Base-by-base conservation (phyloP, 1,140 invertebrate genomes). In the Monochamus saltuarius region DNA sequence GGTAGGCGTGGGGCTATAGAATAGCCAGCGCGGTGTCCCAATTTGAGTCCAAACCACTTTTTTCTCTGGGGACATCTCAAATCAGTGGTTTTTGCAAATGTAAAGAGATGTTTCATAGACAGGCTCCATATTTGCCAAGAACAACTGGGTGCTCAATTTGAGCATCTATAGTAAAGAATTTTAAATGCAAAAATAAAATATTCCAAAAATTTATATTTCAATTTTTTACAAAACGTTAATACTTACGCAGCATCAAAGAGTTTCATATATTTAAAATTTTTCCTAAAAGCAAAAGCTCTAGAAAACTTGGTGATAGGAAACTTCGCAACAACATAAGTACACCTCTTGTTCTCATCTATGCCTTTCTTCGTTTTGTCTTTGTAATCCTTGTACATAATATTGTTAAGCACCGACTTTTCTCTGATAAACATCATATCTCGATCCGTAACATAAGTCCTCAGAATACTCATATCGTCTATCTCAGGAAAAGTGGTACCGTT, bases 171-270 rank as follows among this genome's bases (percentile, higher is more conserved):
- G n/a, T n/a, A n/a, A n/a, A n/a, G n/a, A n/a, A n/a, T n/a, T n/a
- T n/a, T n/a, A n/a, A n/a, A n/a, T n/a, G n/a, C n/a, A n/a, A n/a
- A n/a, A n/a, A n/a, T n/a, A n/a, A n/a, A n/a, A n/a, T n/a, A n/a
- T n/a, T n/a, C n/a, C n/a, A n/a, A n/a, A n/a, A n/a, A n/a, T n/a
- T n/a, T n/a, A n/a, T n/a, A n/a, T n/a, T n/a, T n/a, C n/a, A n/a
- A n/a, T n/a, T n/a, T 7, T 14, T 43, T 34, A 22, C 17, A n/a
- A 54, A 17, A n/a, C 11, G n/a, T n/a, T n/a, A 11, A 42, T 50
- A 83, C 85, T 84, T 79, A 90, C 89, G 86, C 78, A 17, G 80
- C 80, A 76, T 90, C 83, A 62, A 91, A 87, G 0, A 85, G 67
- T 0, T 68, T 61, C 40, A 78, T 77, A 16, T 88, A 75, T 11